Base-by-base conservation (phyloP, 2,888 invertebrate species). In the Mesorhabditis spiculigera region DNA sequence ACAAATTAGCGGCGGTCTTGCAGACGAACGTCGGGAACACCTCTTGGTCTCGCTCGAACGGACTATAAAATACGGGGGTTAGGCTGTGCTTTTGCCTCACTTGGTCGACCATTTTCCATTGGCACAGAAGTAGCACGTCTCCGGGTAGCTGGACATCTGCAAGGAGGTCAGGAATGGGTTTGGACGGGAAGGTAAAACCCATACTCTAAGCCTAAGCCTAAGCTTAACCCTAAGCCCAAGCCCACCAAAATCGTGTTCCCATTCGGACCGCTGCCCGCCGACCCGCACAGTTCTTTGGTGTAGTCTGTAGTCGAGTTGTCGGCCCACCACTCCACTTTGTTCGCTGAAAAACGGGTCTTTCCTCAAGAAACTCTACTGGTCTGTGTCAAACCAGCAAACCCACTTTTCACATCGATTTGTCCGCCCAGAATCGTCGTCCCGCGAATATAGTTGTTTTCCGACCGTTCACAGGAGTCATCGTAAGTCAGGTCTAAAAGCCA, bases 191-290 rank as follows among this genome's bases (percentile, higher is more conserved):
- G 28, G 28, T 28, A 28, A 28, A 3, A 28, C 28, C 28, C 28
- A 28, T 28, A 28, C 28, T 28, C 28, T 3, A 28, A 28, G 28
- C 28, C 28, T 3, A 28, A 1, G 3, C 58, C n/a, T n/a, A 50
- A 50, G 58, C 58, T 50, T 50, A 13, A 50, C 58, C 8, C 58
- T 13, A 50, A 50, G n/a, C 8, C 8, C 8, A 50, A 10, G 10
- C 10, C n/a, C 58, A 50, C 58, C 58, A 50, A 50, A 13, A 50
- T 50, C 58, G 58, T 50, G 58, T 50, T 50, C 58, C 58, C 58
- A 3, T 50, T n/a, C 58, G 58, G 58, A 2, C 58, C 58, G n/a
- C 58, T 50, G 10, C 1, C 58, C 58, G n/a, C 58, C 8, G 8
- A 2, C 28, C 28, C 1, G 58, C 58, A 50, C 8, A 50, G 58